These are phyloP conservation scores for Apodemus sylvaticus DNA, from an alignment of 2,113 vertebrate genomes.

Conservation along the genomic window DNA sequence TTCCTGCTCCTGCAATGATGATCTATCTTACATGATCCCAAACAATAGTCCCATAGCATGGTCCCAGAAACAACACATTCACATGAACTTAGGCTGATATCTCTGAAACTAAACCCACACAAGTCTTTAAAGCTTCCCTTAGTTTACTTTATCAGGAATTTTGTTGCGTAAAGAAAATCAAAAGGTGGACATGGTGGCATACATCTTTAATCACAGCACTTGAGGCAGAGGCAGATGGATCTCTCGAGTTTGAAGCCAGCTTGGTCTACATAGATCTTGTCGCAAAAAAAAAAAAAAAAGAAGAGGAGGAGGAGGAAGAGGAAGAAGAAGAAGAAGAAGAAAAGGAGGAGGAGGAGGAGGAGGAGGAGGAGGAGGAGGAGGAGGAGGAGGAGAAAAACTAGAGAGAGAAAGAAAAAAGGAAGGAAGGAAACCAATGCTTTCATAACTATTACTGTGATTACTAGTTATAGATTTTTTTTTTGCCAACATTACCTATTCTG, in stretches of 20 bases:
- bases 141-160: neutral
- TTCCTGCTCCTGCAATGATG: neutral
- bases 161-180: neutral
- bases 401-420: too few relatives aligned
- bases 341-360: too few relatives aligned
- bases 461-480: neutral
- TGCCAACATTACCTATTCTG: constrained; percentile 7
- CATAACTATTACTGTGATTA: neutral
- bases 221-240: neutral
- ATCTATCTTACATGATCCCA: neutral
- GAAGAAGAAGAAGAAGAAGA: rapidly evolving
- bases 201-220: neutral
- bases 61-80: neutral
- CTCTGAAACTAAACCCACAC: neutral
- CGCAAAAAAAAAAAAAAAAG: neutral
- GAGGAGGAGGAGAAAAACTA: too few relatives aligned
- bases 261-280: neutral
- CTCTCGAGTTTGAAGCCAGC: neutral
- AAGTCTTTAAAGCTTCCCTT: neutral
- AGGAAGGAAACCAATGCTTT: neutral
- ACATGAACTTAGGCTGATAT: neutral
- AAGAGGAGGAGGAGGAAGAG: neutral
- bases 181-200: neutral
- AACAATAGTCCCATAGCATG: neutral
- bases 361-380: too few relatives aligned